Evolutionary conservation across 2,797 vertebrate genomes (phyloP).

Genomic region (Sternarchorhynchus goeldii): DNA sequence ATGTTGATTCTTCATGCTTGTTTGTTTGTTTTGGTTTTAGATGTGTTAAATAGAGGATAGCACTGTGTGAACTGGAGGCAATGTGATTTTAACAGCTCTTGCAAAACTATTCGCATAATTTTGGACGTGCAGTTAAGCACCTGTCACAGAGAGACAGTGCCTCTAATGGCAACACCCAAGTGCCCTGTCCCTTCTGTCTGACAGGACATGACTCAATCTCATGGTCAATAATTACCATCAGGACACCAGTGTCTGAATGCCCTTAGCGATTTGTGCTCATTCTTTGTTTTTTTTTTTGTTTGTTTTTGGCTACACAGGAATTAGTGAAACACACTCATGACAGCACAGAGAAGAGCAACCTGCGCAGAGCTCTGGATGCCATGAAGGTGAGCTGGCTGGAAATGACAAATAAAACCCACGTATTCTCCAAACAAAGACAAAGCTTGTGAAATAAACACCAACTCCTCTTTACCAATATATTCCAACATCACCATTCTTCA

Average conservation of each 20-base stretch:
- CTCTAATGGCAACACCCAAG: constrained; percentile 14
- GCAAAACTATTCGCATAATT: constrained; percentile 1
- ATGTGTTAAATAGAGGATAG: constrained; percentile 12
- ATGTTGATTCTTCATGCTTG: constrained; percentile 7
- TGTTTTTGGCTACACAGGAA: constrained; percentile 75
- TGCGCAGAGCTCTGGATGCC: constrained; percentile 88
- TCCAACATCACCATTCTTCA: background rate
- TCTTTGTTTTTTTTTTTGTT: background rate
- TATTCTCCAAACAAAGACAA: background rate
- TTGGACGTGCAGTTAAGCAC: too few relatives aligned
- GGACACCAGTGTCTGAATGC: background rate
- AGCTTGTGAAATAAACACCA: background rate
- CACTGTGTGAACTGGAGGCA: background rate
- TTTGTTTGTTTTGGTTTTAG: background rate
- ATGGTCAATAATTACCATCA: background rate
- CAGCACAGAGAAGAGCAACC: constrained; percentile 82
- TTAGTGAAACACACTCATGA: constrained; percentile 94
- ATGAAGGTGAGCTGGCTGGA: constrained; percentile 86
- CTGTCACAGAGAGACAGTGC: constrained; percentile 36
- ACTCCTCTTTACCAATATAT: background rate
- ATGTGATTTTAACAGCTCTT: background rate
- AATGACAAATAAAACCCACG: background rate
- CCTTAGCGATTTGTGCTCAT: background rate
- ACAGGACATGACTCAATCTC: constrained; percentile 9
- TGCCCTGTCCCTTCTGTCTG: background rate